Conservation (phyloP, 2,113 vertebrate species). For the Turdus rufiventris region DNA sequence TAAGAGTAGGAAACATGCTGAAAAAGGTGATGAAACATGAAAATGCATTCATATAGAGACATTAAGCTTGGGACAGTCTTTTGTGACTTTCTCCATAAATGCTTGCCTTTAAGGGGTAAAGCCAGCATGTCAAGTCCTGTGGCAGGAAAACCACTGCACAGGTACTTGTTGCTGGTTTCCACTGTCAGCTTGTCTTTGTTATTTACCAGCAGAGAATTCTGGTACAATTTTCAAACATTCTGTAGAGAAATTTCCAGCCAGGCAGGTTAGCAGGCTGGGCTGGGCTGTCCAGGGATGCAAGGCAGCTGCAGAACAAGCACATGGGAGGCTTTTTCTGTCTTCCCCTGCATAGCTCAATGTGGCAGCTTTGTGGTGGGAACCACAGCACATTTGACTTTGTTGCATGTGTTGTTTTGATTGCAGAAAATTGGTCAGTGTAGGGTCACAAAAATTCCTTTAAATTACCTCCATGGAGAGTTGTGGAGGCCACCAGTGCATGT, state of each 20-base stretch:
- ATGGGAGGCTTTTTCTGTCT: background rate
- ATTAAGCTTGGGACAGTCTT: background rate
- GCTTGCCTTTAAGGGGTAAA: background rate
- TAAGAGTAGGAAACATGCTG: background rate
- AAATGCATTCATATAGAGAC: background rate
- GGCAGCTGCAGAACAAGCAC: background rate
- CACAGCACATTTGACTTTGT: background rate
- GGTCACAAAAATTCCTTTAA: background rate
- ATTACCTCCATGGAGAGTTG: background rate
- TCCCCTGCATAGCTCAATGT: rapidly evolving
- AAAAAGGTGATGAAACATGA: background rate
- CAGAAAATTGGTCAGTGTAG: background rate
- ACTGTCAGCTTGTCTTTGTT: background rate
- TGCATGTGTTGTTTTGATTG: background rate
- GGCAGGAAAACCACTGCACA: rapidly evolving
- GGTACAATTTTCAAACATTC: background rate
- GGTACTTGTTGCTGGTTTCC: background rate
- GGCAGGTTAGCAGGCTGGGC: background rate
- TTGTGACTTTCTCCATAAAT: background rate
- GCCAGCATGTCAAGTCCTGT: background rate
- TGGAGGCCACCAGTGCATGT: rapidly evolving
- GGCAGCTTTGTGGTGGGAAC: background rate
- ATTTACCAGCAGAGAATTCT: background rate
- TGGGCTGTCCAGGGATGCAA: background rate
- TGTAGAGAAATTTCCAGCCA: background rate